These are phyloP conservation scores for Lucifuga dentata DNA, from an alignment of 2,113 vertebrate species.

Conservation along the genomic window DNA sequence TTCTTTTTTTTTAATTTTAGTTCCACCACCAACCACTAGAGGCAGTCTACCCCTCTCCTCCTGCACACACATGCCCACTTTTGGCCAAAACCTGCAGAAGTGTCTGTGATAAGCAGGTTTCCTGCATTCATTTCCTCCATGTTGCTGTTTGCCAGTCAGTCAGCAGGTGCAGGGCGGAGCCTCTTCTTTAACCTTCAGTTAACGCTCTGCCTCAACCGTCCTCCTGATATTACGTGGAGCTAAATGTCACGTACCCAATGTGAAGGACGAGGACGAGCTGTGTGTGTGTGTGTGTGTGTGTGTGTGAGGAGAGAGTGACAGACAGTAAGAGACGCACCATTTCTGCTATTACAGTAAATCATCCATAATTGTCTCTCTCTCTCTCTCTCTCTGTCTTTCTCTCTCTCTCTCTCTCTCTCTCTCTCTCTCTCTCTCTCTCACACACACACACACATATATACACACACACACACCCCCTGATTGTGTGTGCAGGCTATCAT, in stretches of 20 bases:
- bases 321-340: too few relatives aligned
- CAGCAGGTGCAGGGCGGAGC: constrained; percentile 69
- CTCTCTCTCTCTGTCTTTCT: too few relatives aligned
- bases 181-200: constrained; percentile 54
- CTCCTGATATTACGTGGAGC: constrained; percentile 78
- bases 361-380: too few relatives aligned
- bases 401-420: too few relatives aligned
- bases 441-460: too few relatives aligned
- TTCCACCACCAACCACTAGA: background rate
- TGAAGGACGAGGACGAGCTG: background rate
- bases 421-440: too few relatives aligned
- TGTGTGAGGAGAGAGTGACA: too few relatives aligned
- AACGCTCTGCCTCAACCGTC: constrained; percentile 58
- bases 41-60: background rate
- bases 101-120: background rate
- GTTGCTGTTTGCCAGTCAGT: constrained; percentile 19
- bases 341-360: too few relatives aligned
- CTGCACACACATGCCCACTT: background rate
- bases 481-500: too few relatives aligned
- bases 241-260: constrained; percentile 26
- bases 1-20: background rate
- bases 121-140: constrained; percentile 1
- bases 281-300: background rate
- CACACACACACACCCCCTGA: too few relatives aligned
- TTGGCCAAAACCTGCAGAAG: constrained; percentile 11